These are phyloP conservation scores for Ceriagrion tenellum DNA, from an alignment of 2,888 invertebrate genomes.

Conservation along the genomic window DNA sequence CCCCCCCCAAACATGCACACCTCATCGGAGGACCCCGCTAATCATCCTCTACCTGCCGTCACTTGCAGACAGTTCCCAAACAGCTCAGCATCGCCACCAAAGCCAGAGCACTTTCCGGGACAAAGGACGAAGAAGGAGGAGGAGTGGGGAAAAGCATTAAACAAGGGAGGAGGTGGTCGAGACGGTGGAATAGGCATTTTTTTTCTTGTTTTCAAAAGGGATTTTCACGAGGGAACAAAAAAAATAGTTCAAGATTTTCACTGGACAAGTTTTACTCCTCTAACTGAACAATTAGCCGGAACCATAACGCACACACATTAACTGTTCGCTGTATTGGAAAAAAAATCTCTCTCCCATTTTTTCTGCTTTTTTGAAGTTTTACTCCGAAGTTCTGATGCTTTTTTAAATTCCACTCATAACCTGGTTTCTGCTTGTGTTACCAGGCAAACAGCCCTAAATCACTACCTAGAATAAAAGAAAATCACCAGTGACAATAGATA, in stretches of 20 bases:
- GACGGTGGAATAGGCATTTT: slow-evolving; percentile 45
- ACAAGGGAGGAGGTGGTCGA: neutral
- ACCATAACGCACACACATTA: slow-evolving; percentile 72
- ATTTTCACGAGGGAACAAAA: slow-evolving; percentile 68
- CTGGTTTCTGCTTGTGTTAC: slow-evolving; percentile 70
- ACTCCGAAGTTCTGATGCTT: slow-evolving; percentile 71
- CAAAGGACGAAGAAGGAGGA: neutral
- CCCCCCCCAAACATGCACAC: neutral
- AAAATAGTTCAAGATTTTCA: slow-evolving; percentile 72
- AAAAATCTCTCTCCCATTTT: slow-evolving; percentile 69
- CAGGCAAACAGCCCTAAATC: slow-evolving; percentile 72
- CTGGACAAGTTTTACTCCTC: slow-evolving; percentile 70
- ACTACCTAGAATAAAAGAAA: slow-evolving; percentile 70
- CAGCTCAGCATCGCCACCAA: slow-evolving; percentile 4
- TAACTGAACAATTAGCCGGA: slow-evolving; percentile 72
- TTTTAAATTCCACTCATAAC: slow-evolving; percentile 30
- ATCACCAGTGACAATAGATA: neutral
- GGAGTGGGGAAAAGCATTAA: slow-evolving; percentile 5
- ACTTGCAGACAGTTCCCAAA: slow-evolving; percentile 4
- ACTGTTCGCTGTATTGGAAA: slow-evolving; percentile 72
- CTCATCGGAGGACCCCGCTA: neutral
- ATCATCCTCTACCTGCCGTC: slow-evolving; percentile 23
- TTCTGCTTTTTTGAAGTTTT: slow-evolving; percentile 69
- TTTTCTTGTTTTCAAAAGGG: slow-evolving; percentile 35
- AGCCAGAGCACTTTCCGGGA: slow-evolving; percentile 10